These are phyloP conservation scores for Alectura lathami DNA, from an alignment of 2,113 vertebrate species.

Conservation along the genomic window DNA sequence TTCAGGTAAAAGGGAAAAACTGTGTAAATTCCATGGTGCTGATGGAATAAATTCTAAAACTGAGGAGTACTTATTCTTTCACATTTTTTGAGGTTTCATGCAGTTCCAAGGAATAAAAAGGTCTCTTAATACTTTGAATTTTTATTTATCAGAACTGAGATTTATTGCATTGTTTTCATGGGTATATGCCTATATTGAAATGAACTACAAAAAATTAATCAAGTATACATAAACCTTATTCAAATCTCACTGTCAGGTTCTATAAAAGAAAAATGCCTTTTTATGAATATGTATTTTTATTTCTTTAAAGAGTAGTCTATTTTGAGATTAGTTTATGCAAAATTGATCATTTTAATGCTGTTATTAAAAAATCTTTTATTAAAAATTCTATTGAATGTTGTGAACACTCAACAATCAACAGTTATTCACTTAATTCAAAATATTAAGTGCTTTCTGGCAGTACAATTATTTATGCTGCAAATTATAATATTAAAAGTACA, in stretches of 20 bases:
- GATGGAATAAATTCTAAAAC: background rate
- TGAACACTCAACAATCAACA: background rate
- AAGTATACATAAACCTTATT: background rate
- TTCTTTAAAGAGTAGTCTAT: background rate
- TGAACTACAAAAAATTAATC: background rate
- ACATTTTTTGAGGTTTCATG: background rate
- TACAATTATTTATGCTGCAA: background rate
- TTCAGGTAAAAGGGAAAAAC: background rate
- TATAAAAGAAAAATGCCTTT: background rate
- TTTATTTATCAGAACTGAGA: background rate
- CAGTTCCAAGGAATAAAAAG: background rate
- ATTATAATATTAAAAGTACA: constrained; percentile 3
- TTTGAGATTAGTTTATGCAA: background rate
- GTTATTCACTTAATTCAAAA: background rate
- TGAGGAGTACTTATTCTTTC: background rate
- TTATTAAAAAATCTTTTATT: too few species aligned
- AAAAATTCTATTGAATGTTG: too few species aligned
- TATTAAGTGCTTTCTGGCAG: background rate
- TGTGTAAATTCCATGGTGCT: background rate
- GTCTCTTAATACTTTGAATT: background rate
- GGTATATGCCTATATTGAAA: background rate
- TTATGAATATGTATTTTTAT: background rate
- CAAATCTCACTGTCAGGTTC: background rate
- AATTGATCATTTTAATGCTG: background rate
- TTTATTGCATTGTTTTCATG: background rate